Conservation (phyloP, 2,113 vertebrate species). For the Naja naja region DNA sequence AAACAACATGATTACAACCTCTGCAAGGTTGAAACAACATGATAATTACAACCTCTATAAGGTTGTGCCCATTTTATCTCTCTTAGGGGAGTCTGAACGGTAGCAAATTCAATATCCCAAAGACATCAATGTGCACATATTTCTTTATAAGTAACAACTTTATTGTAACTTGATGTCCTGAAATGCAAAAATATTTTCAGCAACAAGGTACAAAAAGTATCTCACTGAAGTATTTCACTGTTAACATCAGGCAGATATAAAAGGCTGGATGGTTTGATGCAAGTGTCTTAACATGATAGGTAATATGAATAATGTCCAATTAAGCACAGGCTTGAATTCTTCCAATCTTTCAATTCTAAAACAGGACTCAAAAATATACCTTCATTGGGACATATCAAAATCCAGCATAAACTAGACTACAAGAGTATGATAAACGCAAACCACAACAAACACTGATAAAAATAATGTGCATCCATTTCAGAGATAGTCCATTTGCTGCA, state of each 20-base stretch:
- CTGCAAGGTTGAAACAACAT: background rate
- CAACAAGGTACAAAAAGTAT: conserved; percentile 81
- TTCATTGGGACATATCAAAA: conserved; percentile 62
- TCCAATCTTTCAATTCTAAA: conserved; percentile 70
- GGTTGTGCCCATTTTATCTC: background rate
- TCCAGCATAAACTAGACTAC: conserved; percentile 63
- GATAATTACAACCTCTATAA: background rate
- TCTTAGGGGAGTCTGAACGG: background rate
- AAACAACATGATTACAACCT: background rate
- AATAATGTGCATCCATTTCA: conserved; percentile 69
- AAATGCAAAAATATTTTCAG: conserved; percentile 81
- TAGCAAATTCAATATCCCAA: background rate
- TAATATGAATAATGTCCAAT: conserved; percentile 62
- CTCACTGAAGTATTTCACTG: conserved; percentile 74
- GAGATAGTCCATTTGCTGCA: conserved; percentile 72
- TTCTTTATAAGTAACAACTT: conserved; percentile 79
- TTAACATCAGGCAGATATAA: conserved; percentile 76
- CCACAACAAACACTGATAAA: conserved; percentile 67
- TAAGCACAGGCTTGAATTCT: conserved; percentile 65
- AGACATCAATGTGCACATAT: conserved; percentile 51
- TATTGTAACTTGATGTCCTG: conserved; percentile 79
- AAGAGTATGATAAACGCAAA: conserved; percentile 63
- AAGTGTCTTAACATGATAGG: conserved; percentile 66
- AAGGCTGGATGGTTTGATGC: conserved; percentile 72
- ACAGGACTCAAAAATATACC: conserved; percentile 65